Percentiles rank a stretch among this genome's conserved stretches.
Conservation (phyloP, 2,113 vertebrate species). For the Pheucticus melanocephalus region DNA sequence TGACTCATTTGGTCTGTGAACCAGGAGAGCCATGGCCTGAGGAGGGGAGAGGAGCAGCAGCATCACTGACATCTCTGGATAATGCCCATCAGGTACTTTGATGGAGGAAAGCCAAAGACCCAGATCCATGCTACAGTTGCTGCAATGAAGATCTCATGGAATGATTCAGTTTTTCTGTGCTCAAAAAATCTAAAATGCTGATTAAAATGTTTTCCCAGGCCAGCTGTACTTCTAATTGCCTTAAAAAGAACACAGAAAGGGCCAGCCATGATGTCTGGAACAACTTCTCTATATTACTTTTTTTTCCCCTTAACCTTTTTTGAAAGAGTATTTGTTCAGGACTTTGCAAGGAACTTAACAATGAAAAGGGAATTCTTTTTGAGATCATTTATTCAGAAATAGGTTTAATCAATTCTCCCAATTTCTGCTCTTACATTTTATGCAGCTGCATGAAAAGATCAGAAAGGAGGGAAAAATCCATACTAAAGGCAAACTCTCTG, state of each 20-base stretch:
- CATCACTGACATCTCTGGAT: neutral
- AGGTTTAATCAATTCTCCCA: neutral
- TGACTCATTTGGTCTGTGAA: neutral
- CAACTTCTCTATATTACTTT: neutral
- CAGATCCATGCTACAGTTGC: neutral
- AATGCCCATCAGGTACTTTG: neutral
- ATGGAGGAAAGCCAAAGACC: neutral
- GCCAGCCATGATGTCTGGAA: neutral
- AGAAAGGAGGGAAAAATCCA: neutral
- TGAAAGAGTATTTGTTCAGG: neutral
- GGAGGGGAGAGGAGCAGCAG: neutral
- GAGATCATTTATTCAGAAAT: neutral
- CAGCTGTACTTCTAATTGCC: neutral
- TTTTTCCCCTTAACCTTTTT: fast-evolving
- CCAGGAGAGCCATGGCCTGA: neutral
- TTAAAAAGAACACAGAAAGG: neutral
- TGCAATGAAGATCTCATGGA: neutral
- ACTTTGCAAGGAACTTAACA: neutral
- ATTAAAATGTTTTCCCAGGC: neutral
- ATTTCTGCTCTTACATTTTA: neutral
- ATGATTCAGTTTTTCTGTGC: neutral
- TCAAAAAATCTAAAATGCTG: neutral
- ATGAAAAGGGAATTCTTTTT: neutral
- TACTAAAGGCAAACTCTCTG: neutral
- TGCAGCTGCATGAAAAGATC: neutral